A percentile compares a stretch with the other conserved stretches of the same genome.
phyloP scores from a whole-genome alignment of 2,888 invertebrate genomes.

The Diploptera punctata region DNA sequence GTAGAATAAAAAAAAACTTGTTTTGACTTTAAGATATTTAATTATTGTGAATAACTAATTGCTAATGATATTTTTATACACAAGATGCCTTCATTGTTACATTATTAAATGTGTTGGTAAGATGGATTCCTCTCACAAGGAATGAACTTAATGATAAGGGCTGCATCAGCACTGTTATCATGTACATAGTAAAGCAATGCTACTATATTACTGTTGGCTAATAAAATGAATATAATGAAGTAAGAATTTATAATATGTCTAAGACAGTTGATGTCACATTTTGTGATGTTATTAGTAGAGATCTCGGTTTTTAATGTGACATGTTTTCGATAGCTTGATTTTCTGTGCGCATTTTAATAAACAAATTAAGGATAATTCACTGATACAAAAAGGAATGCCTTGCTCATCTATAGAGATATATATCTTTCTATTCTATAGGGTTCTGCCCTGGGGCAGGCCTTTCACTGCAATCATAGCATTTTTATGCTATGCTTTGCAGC shows the following conservation, averaged over 20 bases:
- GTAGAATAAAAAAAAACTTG: no score
- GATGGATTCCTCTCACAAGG: conserved; percentile 1
- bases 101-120: conserved; percentile 16
- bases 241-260: conserved; percentile 12
- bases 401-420: no score
- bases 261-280: not conserved
- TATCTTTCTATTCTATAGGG: no score
- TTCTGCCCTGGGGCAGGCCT: no score
- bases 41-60: conserved; percentile 18
- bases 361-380: no score
- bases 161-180: conserved; percentile 11
- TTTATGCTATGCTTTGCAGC: no score
- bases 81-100: conserved; percentile 36
- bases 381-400: no score
- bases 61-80: conserved; percentile 35
- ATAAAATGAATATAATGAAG: not conserved
- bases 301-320: not conserved
- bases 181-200: conserved; percentile 6
- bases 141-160: not conserved
- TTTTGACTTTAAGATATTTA: no score
- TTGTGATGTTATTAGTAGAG: conserved; percentile 5
- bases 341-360: conserved; percentile 18
- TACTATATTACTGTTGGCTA: not conserved
- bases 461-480: no score
- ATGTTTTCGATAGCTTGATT: conserved; percentile 1